These are phyloP conservation scores for Drosophila neocordata DNA, from an alignment of 1,140 invertebrate genomes.

Conservation along the genomic window DNA sequence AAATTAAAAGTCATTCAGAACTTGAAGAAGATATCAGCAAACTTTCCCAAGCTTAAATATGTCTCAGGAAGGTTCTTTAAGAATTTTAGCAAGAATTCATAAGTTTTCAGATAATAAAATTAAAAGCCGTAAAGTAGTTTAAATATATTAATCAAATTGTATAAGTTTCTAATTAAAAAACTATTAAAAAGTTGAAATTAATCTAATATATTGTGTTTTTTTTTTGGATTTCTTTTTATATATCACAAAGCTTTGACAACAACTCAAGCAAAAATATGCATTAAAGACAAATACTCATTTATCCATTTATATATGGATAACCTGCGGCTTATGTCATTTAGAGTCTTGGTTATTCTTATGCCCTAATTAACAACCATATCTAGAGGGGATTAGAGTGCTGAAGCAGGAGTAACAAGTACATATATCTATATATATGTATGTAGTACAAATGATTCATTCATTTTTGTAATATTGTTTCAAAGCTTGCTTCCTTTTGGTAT, in stretches of 20 bases:
- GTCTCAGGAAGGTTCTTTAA: too few relatives aligned
- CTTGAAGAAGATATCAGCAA: too few relatives aligned
- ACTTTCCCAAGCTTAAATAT: too few relatives aligned
- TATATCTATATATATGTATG: not conserved
- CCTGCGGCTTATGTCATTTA: not conserved
- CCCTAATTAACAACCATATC: conserved; percentile 55
- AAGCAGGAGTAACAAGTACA: not conserved
- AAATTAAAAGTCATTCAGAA: too few relatives aligned
- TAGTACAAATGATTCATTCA: conserved; percentile 43
- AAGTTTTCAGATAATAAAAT: too few relatives aligned
- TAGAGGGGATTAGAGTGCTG: conserved; percentile 45
- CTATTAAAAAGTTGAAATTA: too few relatives aligned
- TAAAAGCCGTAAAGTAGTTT: too few relatives aligned
- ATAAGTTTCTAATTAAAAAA: too few relatives aligned
- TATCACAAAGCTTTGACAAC: not conserved
- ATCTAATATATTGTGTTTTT: too few relatives aligned
- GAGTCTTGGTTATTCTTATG: conserved; percentile 36
- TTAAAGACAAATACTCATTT: not conserved
- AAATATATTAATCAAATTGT: too few relatives aligned
- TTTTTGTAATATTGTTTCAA: conserved; percentile 59
- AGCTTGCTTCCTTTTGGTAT: conserved; percentile 32
- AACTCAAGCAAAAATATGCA: not conserved
- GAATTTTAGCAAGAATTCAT: too few relatives aligned
- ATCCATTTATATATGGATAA: not conserved
- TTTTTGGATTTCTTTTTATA: too few relatives aligned